Evolutionary conservation across 2,113 vertebrate genomes (phyloP).

Genomic region (Morone saxatilis): DNA sequence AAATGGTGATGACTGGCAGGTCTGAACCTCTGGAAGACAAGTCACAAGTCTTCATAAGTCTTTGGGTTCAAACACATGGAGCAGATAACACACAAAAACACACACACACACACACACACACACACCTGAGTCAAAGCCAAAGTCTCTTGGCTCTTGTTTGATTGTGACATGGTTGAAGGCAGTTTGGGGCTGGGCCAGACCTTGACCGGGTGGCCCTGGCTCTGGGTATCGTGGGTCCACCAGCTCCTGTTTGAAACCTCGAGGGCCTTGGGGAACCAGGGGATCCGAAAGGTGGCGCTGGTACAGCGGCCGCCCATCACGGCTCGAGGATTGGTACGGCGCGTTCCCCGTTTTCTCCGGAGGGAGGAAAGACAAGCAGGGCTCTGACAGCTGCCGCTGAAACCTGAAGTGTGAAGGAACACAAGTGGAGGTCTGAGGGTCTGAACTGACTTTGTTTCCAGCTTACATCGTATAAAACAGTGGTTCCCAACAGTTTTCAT

Average conservation of each 20-base stretch:
- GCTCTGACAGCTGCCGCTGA: slow-evolving; percentile 93
- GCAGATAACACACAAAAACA: background rate
- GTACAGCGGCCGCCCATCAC: slow-evolving; percentile 87
- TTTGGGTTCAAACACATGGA: background rate
- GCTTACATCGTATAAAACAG: background rate
- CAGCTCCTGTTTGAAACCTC: slow-evolving; percentile 93
- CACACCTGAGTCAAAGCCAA: slow-evolving; percentile 92
- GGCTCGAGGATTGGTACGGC: slow-evolving; percentile 81
- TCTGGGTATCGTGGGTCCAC: slow-evolving; percentile 89
- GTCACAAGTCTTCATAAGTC: background rate
- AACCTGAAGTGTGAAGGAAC: slow-evolving; percentile 81
- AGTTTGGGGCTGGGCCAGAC: slow-evolving; percentile 62
- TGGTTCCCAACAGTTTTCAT: too few relatives aligned
- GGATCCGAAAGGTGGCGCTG: slow-evolving; percentile 94
- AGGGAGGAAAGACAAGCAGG: slow-evolving; percentile 80
- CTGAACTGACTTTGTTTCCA: accelerated
- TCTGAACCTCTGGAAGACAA: slow-evolving; percentile 90
- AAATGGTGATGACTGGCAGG: slow-evolving; percentile 91
- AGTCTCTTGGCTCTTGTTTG: slow-evolving; percentile 95
- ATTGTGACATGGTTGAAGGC: slow-evolving; percentile 89
- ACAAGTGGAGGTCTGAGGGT: background rate
- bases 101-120: slow-evolving; percentile 67
- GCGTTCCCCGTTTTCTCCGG: slow-evolving; percentile 69
- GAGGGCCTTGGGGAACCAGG: slow-evolving; percentile 82
- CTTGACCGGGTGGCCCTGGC: slow-evolving; percentile 76